These are phyloP conservation scores for Hirtodrosophila duncani DNA, from an alignment of 2,888 invertebrate species.

Conservation along the genomic window DNA sequence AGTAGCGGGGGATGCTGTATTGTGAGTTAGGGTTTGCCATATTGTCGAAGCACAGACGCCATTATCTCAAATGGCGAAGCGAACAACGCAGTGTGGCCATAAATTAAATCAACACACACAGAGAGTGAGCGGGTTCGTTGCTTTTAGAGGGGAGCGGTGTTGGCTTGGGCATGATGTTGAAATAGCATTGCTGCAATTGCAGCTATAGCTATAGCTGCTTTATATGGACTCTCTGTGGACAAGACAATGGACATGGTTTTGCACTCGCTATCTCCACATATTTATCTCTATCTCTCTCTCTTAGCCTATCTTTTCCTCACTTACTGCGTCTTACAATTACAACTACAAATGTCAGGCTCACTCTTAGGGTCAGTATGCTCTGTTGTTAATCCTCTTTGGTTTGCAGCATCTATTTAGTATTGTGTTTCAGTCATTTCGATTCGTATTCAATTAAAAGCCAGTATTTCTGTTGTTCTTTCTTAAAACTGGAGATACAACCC, in stretches of 20 bases:
- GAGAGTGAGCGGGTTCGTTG: slow-evolving; percentile 3
- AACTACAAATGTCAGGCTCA: slow-evolving; percentile 36
- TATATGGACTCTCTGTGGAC: slow-evolving; percentile 39
- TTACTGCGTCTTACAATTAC: slow-evolving; percentile 28
- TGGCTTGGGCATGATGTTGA: not conserved
- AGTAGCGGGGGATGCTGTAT: slow-evolving; percentile 9
- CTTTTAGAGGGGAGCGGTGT: not conserved
- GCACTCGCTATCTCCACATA: too few species aligned
- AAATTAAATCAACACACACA: slow-evolving; percentile 62
- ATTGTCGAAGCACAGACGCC: slow-evolving; percentile 67
- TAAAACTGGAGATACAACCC: too few species aligned
- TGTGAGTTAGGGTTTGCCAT: slow-evolving; percentile 14
- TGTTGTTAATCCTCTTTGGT: slow-evolving; percentile 22
- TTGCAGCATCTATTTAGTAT: slow-evolving; percentile 7
- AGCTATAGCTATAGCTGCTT: slow-evolving; percentile 44
- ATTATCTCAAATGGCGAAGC: slow-evolving; percentile 59
- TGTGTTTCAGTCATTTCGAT: slow-evolving; percentile 3
- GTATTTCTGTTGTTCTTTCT: too few species aligned
- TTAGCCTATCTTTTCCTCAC: slow-evolving; percentile 1
- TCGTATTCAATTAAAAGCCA: slow-evolving; percentile 43
- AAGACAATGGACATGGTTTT: slow-evolving; percentile 46
- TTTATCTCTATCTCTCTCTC: slow-evolving; percentile 1
- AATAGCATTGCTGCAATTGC: slow-evolving; percentile 33
- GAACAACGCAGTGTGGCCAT: slow-evolving; percentile 51
- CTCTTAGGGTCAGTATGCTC: slow-evolving; percentile 15